Evolutionary conservation across 2,888 invertebrate species (phyloP).

Genomic region (Drosophila tripunctata): DNA sequence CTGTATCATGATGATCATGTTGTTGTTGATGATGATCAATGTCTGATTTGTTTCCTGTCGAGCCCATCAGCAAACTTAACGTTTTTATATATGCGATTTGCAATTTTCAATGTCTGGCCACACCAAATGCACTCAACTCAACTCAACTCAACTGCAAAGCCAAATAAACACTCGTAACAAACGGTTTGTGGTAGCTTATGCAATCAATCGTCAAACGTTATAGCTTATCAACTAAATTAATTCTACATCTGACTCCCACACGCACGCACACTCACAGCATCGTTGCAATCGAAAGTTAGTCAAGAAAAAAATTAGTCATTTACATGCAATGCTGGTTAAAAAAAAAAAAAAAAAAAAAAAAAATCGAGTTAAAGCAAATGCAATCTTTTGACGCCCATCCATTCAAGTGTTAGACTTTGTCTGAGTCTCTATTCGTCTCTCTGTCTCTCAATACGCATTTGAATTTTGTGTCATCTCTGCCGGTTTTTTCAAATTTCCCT

Average conservation of each 20-base stretch:
- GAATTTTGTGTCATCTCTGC: constrained; percentile 76
- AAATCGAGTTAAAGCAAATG: constrained; percentile 19
- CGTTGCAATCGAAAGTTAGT: constrained; percentile 66
- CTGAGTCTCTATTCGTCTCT: constrained; percentile 4
- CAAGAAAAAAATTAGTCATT: constrained; percentile 71
- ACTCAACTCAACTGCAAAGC: constrained; percentile 1
- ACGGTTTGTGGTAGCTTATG: constrained; percentile 50
- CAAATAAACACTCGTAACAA: background rate
- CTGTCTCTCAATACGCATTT: constrained; percentile 38
- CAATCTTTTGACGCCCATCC: constrained; percentile 64
- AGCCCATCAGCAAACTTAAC: constrained; percentile 71
- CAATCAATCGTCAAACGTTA: constrained; percentile 43
- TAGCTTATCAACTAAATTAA: constrained; percentile 74
- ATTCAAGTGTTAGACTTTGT: constrained; percentile 9
- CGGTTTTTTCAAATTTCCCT: constrained; percentile 51
- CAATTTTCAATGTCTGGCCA: constrained; percentile 56
- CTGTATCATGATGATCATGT: constrained; percentile 37
- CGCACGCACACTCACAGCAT: constrained; percentile 18
- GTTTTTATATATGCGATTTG: constrained; percentile 49
- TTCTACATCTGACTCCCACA: constrained; percentile 69
- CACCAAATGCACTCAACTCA: constrained; percentile 44
- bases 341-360: too few relatives aligned
- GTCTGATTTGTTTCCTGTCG: constrained; percentile 82
- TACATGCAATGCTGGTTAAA: constrained; percentile 38
- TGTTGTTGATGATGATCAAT: constrained; percentile 57